Evolutionary conservation across 2,797 vertebrate species (phyloP), one percentile per base, ranked within the genome.

Genomic region (Lutjanus campechanus): DNA sequence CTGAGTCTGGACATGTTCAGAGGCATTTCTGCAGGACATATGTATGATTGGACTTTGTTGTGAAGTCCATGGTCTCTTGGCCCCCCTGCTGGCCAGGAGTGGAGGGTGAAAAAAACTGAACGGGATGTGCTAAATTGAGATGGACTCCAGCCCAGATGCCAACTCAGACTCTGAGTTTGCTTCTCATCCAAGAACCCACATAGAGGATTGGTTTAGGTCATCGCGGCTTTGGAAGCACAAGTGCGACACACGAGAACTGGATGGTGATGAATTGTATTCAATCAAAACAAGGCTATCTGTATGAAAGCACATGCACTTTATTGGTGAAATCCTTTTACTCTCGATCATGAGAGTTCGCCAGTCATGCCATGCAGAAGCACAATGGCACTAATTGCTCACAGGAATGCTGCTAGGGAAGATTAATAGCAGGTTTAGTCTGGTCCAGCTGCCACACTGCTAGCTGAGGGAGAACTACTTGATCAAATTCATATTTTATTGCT

Each of bases 141-240:
- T 82, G 72, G 79, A 76, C 44, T 77, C 49, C 50, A 77, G 71
- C 68, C 78, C 70, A 77, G 62, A 80, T 70, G 72, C 56, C 66
- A 73, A 64, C 72, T 62, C 71, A 55, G 53, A 41, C 19, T 69
- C 61, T 13, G 66, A 62, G 65, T 58, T 84, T 70, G 53, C 69
- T 75, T 49, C 61, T 72, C 47, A 70, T 81, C 77, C 51, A 65
- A 74, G 58, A 65, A 36, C 40, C 51, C 55, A 55, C 44, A 69
- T 8, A n/a, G 60, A 67, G 29, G 60, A 69, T 58, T 53, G n/a
- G 59, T 81, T 72, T 16, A 56, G 69, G 59, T 73, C 64, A 41
- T 47, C 41, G 8, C 8, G 1, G 59, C 67, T 43, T 51, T 63
- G 43, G 25, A 70, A 43, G 69, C 61, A 49, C 53, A 44, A 59